These are phyloP conservation scores for Adrianichthys oophorus DNA, from an alignment of 2,797 vertebrate genomes.

Conservation along the genomic window DNA sequence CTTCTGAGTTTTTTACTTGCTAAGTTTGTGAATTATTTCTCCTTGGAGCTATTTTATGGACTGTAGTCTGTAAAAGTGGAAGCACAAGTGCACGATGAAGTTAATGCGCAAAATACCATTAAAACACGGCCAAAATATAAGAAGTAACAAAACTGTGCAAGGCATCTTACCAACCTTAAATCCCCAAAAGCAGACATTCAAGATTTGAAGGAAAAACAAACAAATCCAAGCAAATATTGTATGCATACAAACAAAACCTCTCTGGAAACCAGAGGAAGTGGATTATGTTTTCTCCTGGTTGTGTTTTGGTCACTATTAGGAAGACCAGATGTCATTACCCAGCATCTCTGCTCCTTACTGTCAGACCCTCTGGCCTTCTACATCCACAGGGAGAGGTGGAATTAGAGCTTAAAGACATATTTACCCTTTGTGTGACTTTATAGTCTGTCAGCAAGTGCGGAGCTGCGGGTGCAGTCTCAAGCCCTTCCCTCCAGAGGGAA, in stretches of 20 bases:
- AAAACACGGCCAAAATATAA: slow-evolving; percentile 12
- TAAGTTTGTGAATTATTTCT: slow-evolving; percentile 18
- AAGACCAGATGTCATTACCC: slow-evolving; percentile 65
- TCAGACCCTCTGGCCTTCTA: slow-evolving; percentile 48
- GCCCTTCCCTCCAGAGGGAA: slow-evolving; percentile 21
- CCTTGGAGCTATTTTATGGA: slow-evolving; percentile 19
- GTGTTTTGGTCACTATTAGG: slow-evolving; percentile 61
- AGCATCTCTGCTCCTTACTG: slow-evolving; percentile 35
- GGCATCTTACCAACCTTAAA: neutral
- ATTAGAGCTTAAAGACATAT: slow-evolving; percentile 70
- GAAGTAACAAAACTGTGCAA: neutral
- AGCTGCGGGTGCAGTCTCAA: slow-evolving; percentile 20
- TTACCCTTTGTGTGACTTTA: slow-evolving; percentile 68
- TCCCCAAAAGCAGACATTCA: slow-evolving; percentile 12
- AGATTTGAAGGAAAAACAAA: slow-evolving; percentile 5
- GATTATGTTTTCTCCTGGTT: slow-evolving; percentile 33
- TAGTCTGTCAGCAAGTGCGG: slow-evolving; percentile 41
- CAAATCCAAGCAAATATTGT: neutral
- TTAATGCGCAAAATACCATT: neutral
- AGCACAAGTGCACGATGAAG: neutral
- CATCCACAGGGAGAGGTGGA: slow-evolving; percentile 50
- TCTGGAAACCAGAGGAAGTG: slow-evolving; percentile 32
- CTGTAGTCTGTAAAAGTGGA: slow-evolving; percentile 15
- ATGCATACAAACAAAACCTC: slow-evolving; percentile 21
- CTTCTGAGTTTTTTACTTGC: slow-evolving; percentile 25